These are phyloP conservation scores for Zaprionus tsacasi DNA, from an alignment of 1,140 invertebrate genomes.

Conservation along the genomic window DNA sequence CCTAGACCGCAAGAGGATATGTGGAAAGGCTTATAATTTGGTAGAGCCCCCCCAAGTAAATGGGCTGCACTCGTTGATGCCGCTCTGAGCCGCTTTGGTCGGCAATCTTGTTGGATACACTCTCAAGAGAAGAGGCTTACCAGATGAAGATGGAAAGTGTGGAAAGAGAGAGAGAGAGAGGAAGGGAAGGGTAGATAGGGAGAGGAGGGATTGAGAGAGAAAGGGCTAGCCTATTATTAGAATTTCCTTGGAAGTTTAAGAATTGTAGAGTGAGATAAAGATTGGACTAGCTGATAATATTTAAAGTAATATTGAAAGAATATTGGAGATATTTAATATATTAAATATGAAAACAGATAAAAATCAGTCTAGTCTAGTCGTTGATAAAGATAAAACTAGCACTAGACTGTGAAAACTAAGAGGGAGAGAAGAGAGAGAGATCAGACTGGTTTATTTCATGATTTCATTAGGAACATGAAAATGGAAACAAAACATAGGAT, in stretches of 20 bases:
- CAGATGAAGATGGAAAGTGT: neutral
- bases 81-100: conserved; percentile 42
- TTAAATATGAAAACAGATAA: too few species aligned
- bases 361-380: too few species aligned
- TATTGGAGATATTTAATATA: too few species aligned
- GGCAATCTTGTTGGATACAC: neutral
- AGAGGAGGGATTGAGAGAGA: neutral
- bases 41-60: conserved; percentile 38
- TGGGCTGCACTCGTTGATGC: conserved; percentile 24
- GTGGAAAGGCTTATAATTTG: conserved; percentile 41
- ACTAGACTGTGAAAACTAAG: too few species aligned
- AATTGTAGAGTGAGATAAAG: neutral
- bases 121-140: neutral
- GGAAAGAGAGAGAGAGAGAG: neutral
- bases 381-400: too few species aligned
- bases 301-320: neutral
- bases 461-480: too few species aligned
- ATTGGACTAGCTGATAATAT: neutral
- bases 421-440: too few species aligned
- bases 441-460: too few species aligned
- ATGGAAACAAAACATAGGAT: too few species aligned
- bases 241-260: neutral
- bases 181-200: too few species aligned
- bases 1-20: conserved; percentile 2
- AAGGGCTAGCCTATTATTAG: neutral